These are phyloP conservation scores for Chelidonichthys spinosus DNA, from an alignment of 2,797 vertebrate genomes.

Conservation along the genomic window DNA sequence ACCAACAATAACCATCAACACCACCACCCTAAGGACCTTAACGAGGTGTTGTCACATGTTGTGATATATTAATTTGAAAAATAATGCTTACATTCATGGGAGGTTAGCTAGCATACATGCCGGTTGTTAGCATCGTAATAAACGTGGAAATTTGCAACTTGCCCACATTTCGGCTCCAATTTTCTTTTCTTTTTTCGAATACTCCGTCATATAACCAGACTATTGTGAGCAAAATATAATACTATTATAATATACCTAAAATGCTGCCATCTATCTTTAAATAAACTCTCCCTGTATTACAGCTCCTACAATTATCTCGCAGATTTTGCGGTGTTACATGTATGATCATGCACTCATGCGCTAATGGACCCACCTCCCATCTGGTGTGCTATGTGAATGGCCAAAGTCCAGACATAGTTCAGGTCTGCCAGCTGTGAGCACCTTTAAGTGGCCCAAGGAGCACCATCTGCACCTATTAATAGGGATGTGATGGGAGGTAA, in stretches of 20 bases:
- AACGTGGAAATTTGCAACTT: too few relatives aligned
- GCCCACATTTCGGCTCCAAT: too few relatives aligned
- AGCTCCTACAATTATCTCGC: neutral
- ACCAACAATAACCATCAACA: too few relatives aligned
- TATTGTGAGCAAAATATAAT: neutral
- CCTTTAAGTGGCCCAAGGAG: constrained; percentile 68
- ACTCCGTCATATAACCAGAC: neutral
- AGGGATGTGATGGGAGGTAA: constrained; percentile 74
- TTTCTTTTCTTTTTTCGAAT: too few relatives aligned
- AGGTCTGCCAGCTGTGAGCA: constrained; percentile 77
- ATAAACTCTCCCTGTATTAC: neutral
- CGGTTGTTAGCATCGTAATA: too few relatives aligned
- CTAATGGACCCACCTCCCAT: constrained; percentile 57
- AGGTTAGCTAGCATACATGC: too few relatives aligned
- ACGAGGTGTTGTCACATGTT: too few relatives aligned
- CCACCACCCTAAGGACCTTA: too few relatives aligned
- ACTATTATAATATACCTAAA: neutral
- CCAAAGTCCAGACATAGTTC: constrained; percentile 70
- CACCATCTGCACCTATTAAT: constrained; percentile 79
- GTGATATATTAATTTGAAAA: too few relatives aligned
- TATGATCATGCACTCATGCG: constrained; percentile 11
- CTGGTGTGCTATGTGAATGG: constrained; percentile 63
- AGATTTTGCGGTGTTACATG: neutral
- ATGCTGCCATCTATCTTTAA: neutral
- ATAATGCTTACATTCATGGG: too few relatives aligned